Base-by-base conservation (phyloP, 2,888 invertebrate genomes). In the Meiosimyza decipiens region DNA sequence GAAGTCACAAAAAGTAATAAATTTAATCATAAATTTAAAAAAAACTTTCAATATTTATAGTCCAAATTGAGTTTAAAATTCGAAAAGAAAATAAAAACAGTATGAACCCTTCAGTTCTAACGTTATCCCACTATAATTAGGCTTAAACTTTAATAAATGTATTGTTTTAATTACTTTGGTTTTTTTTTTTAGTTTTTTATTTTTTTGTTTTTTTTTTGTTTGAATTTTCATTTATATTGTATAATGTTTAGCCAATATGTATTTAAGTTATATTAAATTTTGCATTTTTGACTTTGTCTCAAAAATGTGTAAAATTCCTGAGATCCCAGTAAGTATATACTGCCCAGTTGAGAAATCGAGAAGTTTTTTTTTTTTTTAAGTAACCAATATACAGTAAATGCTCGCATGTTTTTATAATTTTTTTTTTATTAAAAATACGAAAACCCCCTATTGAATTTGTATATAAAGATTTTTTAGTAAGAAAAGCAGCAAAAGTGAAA, bases 141-240 rank as follows among this genome's bases (percentile, higher is more conserved):
- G 68, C 72, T 68, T 73, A 72, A 68, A 47, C 72, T 62, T 62
- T 57, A 62, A 65, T 57, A 22, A 28, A 28, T 73, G 69, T 72
- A 40, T 67, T 47, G 55, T 71, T 57, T 72, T 71, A 59, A 40
- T 54, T 65, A 59, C 51, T 71, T 59, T 50, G 3, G 52, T 71
- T 55, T 66, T 70, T 47, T 69, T 49, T 33, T 16, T 50, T 63
- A 49, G 50, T 60, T 65, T 47, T 22, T 13, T 18, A 60, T 72
- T 54, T 57, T 68, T 51, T 62, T 11, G 28, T 52, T 50, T 65
- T 65, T 50, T 52, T 51, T 28, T 18, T 13, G 16, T 59, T 50
- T 68, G 3, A 22, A 50, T 49, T 55, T 22, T 49, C 50, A 12
- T 13, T 49, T 49, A 50, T 65, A 54, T 15, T 51, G 18, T 64